Conservation (phyloP, 92 coral and sea anemone genomes). For the Paragorgia papillata region DNA sequence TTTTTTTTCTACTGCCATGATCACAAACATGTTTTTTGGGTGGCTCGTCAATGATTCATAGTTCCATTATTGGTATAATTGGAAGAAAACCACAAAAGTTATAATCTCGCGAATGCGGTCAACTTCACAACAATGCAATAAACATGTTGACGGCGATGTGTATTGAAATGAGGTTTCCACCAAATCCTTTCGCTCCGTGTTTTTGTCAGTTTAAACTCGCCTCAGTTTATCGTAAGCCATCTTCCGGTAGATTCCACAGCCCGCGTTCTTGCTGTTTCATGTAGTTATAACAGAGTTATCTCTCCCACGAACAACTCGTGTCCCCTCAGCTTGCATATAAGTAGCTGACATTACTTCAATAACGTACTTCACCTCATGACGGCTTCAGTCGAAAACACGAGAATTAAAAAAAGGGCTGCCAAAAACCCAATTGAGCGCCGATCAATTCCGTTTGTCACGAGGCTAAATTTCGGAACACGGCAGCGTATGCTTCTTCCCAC, state of each 20-base stretch:
- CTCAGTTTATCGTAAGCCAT: not conserved
- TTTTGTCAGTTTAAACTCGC: not conserved
- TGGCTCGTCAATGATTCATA: too few relatives aligned
- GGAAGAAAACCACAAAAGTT: not conserved
- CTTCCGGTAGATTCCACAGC: not conserved
- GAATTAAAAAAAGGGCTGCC: not conserved
- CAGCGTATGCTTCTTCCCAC: slow-evolving; percentile 42
- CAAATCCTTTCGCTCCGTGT: not conserved
- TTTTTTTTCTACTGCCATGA: too few relatives aligned
- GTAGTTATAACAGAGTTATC: not conserved
- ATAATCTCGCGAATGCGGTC: not conserved
- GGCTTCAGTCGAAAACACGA: not conserved
- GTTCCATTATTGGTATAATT: not conserved
- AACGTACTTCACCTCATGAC: not conserved
- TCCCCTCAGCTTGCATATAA: not conserved
- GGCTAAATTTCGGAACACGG: slow-evolving; percentile 32
- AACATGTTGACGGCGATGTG: not conserved
- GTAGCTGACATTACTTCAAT: not conserved
- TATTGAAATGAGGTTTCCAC: not conserved
- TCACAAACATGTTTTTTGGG: too few relatives aligned
- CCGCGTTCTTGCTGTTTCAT: not conserved
- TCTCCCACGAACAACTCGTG: not conserved
- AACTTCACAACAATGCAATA: not conserved
- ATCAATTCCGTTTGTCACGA: not conserved
- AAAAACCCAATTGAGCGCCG: not conserved